Evolutionary conservation across 2,113 vertebrate species (phyloP).

Genomic region (Nibea coibor): DNA sequence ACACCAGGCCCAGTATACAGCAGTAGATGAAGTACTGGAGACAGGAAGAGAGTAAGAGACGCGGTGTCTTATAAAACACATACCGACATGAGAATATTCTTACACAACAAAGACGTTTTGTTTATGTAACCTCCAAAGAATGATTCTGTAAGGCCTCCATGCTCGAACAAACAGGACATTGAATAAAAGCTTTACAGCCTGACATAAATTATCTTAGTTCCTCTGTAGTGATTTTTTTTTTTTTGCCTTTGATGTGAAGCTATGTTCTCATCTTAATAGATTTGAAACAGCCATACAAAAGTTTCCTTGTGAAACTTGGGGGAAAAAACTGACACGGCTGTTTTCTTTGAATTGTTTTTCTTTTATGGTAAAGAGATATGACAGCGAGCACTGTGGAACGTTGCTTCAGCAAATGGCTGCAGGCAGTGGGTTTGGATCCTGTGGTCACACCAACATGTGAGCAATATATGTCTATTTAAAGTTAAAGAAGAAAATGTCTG

Average conservation of each 20-base stretch:
- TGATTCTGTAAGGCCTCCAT: not conserved
- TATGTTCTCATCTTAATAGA: not conserved
- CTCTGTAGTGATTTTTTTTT: not conserved
- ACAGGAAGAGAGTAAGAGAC: not conserved
- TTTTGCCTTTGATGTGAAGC: not conserved
- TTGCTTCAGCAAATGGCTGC: not conserved
- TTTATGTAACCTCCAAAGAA: slow-evolving; percentile 5
- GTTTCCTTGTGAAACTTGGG: not conserved
- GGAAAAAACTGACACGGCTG: not conserved
- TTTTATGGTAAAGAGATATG: not conserved
- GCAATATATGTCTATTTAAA: not conserved
- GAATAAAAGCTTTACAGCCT: slow-evolving; percentile 1
- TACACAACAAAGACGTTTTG: slow-evolving; percentile 12
- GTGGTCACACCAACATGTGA: not conserved
- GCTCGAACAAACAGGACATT: not conserved
- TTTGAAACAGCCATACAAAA: not conserved
- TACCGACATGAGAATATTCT: not conserved
- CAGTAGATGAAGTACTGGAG: slow-evolving; percentile 98
- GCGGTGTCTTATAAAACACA: not conserved
- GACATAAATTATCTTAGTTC: not conserved
- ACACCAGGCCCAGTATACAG: slow-evolving; percentile 95
- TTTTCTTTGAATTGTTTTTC: not conserved
- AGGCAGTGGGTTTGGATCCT: not conserved
- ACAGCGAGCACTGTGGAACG: not conserved
- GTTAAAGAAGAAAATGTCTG: not conserved